Evolutionary conservation across 2,888 invertebrate genomes (phyloP).

Genomic region (Tipula helvola): DNA sequence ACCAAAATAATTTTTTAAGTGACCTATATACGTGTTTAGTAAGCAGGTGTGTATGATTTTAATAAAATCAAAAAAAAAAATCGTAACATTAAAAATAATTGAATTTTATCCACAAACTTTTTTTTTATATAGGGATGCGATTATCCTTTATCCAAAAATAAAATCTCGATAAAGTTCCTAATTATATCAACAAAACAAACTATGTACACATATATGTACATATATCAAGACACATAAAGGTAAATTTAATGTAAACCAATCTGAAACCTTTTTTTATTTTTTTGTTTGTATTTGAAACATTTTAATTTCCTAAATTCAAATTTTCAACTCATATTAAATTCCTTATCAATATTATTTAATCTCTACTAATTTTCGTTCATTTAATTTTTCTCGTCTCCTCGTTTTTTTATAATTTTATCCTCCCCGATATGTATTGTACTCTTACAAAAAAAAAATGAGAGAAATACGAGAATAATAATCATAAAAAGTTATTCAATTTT

Average conservation of each 20-base stretch:
- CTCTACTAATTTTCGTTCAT: neutral
- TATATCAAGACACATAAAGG: neutral
- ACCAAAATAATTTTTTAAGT: neutral
- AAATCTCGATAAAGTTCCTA: neutral
- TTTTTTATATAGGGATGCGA: neutral
- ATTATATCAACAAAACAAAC: neutral
- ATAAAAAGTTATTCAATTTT: conserved; percentile 4
- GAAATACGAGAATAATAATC: neutral
- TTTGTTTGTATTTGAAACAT: neutral
- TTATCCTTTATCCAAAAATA: neutral
- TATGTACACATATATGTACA: neutral
- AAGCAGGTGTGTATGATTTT: neutral
- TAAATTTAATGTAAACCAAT: neutral
- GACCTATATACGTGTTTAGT: neutral
- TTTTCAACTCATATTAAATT: neutral
- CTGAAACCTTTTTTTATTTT: neutral
- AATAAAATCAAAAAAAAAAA: neutral
- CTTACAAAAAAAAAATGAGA: neutral
- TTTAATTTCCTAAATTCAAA: neutral
- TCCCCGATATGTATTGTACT: neutral
- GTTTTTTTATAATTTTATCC: neutral
- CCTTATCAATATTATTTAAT: neutral
- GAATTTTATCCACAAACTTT: neutral
- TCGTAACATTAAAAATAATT: neutral
- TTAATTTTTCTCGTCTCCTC: neutral